A percentile compares a stretch with the other conserved stretches of the same genome.
Evolutionary conservation across 2,113 vertebrate species (phyloP).

Genomic region (Pao palembangensis): DNA sequence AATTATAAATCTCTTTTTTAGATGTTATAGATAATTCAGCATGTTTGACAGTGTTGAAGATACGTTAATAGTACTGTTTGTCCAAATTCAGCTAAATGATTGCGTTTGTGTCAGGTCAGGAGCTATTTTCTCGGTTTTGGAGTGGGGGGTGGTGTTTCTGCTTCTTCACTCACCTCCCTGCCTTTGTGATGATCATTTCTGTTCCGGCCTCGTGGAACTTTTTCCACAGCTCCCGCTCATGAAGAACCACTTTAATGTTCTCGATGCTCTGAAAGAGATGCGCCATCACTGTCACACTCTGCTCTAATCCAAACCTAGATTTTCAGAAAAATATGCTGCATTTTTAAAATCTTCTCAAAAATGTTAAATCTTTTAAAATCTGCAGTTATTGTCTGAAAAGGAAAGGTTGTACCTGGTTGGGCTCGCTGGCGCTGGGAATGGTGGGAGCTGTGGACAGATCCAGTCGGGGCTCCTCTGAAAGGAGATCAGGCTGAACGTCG

Average conservation of each 20-base stretch:
- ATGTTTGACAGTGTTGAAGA: too few species aligned
- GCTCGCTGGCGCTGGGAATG: constrained; percentile 79
- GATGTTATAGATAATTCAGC: too few species aligned
- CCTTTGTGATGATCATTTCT: constrained; percentile 99
- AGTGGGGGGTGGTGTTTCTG: background rate
- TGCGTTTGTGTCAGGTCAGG: too few species aligned
- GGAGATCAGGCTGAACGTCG: constrained; percentile 74
- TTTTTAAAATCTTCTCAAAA: too few species aligned
- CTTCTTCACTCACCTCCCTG: constrained; percentile 86
- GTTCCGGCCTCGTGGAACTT: constrained; percentile 96
- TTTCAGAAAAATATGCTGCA: too few species aligned
- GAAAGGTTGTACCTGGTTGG: constrained; percentile 85
- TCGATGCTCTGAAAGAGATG: constrained; percentile 83
- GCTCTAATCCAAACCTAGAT: too few species aligned
- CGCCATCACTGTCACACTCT: background rate
- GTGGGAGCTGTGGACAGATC: constrained; percentile 77
- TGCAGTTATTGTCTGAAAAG: background rate
- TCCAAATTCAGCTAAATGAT: too few species aligned
- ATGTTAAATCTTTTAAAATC: too few species aligned
- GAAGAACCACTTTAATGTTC: constrained; percentile 95
- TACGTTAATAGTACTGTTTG: too few species aligned
- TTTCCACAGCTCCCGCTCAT: constrained; percentile 97
- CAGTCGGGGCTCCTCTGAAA: constrained; percentile 76
- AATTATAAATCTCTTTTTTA: too few species aligned
- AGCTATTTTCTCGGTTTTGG: too few species aligned